A percentile compares a stretch with the other conserved stretches of the same genome.
Evolutionary conservation across 2,888 invertebrate species (phyloP).

Genomic region (Ceramica pisi): DNA sequence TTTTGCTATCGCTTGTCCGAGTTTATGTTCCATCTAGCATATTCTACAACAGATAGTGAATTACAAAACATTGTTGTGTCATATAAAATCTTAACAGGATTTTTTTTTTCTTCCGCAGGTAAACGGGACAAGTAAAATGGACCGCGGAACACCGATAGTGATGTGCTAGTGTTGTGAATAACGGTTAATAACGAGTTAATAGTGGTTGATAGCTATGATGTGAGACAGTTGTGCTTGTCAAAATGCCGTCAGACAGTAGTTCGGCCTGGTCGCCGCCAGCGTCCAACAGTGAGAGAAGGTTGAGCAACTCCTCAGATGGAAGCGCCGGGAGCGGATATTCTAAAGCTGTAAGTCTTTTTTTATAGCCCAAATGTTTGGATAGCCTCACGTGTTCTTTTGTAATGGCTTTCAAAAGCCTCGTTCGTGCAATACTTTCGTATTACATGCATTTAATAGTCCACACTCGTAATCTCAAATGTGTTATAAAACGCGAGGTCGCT

Average conservation of each 20-base stretch:
- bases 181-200: conserved; percentile 70
- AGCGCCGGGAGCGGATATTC: conserved; percentile 89
- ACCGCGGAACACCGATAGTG: conserved; percentile 78
- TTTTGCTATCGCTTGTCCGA: conserved; percentile 49
- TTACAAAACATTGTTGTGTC: conserved; percentile 51
- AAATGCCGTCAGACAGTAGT: conserved; percentile 89
- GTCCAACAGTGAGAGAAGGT: conserved; percentile 86
- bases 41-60: conserved; percentile 56
- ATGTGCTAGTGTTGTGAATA: conserved; percentile 83
- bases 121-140: conserved; percentile 80
- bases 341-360: conserved; percentile 84
- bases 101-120: conserved; percentile 79
- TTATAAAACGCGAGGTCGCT: conserved; percentile 48
- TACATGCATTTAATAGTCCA: conserved; percentile 46
- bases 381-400: conserved; percentile 49
- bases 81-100: conserved; percentile 54
- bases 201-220: conserved; percentile 79
- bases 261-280: conserved; percentile 89
- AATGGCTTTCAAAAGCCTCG: conserved; percentile 51
- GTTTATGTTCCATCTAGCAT: conserved; percentile 54
- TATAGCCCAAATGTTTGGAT: conserved; percentile 24
- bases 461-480: conserved; percentile 43
- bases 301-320: conserved; percentile 89
- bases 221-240: conserved; percentile 82
- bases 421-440: conserved; percentile 52